Evolutionary conservation across 2,888 invertebrate genomes (phyloP).

Genomic region (Napeogenes sylphis): DNA sequence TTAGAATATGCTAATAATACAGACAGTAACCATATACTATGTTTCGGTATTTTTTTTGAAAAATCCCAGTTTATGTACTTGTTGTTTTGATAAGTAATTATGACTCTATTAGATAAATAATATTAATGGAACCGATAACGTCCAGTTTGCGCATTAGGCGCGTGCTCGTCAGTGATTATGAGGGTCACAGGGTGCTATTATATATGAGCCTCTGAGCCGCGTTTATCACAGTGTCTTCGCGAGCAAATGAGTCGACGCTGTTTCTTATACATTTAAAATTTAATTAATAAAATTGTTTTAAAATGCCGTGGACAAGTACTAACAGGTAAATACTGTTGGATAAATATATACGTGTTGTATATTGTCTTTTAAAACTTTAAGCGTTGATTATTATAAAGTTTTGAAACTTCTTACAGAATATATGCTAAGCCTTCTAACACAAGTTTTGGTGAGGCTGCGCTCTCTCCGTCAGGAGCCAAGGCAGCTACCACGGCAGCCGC

Average conservation of each 20-base stretch:
- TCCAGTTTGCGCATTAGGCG: constrained; percentile 49
- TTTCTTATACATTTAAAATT: constrained; percentile 65
- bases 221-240: constrained; percentile 48
- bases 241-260: constrained; percentile 59
- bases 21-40: too few species aligned
- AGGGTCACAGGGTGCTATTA: constrained; percentile 65
- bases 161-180: constrained; percentile 64
- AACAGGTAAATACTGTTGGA: constrained; percentile 56
- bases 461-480: constrained; percentile 23
- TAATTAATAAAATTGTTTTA: constrained; percentile 52
- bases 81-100: constrained; percentile 20
- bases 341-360: neutral
- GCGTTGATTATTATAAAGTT: neutral
- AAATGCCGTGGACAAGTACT: constrained; percentile 73
- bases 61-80: constrained; percentile 18
- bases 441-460: constrained; percentile 46
- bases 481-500: constrained; percentile 57
- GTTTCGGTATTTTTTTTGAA: neutral
- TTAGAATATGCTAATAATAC: too few species aligned
- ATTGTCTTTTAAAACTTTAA: neutral
- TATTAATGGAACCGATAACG: constrained; percentile 37
- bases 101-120: constrained; percentile 29
- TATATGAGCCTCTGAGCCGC: constrained; percentile 47
- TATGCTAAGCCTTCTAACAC: constrained; percentile 72
- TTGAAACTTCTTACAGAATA: constrained; percentile 54